Conservation (phyloP, 2,113 vertebrate species). For the Rhegmatorhina hoffmannsi region DNA sequence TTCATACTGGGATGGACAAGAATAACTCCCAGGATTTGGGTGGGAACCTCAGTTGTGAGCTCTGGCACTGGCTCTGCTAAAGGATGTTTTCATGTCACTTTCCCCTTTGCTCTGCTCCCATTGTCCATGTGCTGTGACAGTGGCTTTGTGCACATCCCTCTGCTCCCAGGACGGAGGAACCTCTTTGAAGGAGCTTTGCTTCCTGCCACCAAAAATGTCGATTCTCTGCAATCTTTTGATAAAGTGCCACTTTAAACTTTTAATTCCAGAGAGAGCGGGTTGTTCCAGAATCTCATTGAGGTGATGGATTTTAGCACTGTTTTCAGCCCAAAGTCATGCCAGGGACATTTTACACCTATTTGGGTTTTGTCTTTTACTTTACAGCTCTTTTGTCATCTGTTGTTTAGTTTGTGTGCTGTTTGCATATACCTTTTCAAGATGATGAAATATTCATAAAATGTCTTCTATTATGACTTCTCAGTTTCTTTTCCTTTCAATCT, state of each 20-base stretch:
- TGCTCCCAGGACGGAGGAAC: background rate
- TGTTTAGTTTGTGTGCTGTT: background rate
- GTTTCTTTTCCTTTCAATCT: background rate
- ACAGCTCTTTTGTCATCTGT: background rate
- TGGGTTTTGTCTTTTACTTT: background rate
- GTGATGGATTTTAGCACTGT: background rate
- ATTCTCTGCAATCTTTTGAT: background rate
- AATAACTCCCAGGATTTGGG: background rate
- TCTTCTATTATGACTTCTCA: background rate
- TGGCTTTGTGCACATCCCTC: background rate
- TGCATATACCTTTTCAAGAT: background rate
- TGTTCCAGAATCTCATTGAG: background rate
- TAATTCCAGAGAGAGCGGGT: background rate
- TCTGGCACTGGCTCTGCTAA: background rate
- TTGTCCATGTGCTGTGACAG: accelerated
- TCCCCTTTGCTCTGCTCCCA: accelerated
- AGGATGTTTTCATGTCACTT: accelerated
- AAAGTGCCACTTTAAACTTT: background rate
- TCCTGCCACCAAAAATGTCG: background rate
- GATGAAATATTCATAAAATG: background rate
- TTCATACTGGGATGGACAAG: background rate
- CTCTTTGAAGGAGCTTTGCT: background rate
- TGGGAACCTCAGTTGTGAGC: background rate
- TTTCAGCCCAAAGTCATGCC: background rate
- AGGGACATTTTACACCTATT: background rate